Conservation (phyloP, 2,113 vertebrate species). For the Anolis carolinensis region DNA sequence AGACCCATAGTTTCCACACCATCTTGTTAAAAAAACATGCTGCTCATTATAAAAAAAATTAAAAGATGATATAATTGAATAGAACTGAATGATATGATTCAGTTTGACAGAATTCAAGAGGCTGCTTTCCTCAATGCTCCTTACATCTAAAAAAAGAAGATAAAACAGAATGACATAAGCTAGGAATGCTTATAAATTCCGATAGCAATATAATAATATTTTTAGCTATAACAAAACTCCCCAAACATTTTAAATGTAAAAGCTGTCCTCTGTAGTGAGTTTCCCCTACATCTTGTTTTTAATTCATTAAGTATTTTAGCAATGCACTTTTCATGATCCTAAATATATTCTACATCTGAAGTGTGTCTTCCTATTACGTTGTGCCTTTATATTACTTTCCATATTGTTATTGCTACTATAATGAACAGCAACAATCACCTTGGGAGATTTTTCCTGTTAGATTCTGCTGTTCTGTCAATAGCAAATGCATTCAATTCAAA, state of each 20-base stretch:
- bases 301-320: slow-evolving; percentile 54
- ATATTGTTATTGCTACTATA: neutral
- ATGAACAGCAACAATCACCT: slow-evolving; percentile 45
- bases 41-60: neutral
- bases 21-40: neutral
- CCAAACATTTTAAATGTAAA: slow-evolving; percentile 58
- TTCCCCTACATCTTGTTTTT: slow-evolving; percentile 53
- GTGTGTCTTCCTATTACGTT: slow-evolving; percentile 16
- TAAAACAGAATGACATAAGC: slow-evolving; percentile 46
- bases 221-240: slow-evolving; percentile 12
- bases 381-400: slow-evolving; percentile 24
- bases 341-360: slow-evolving; percentile 57
- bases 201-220: slow-evolving; percentile 58
- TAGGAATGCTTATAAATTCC: slow-evolving; percentile 54
- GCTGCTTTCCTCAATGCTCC: neutral
- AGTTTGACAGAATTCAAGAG: neutral
- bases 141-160: neutral
- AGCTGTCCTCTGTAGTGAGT: slow-evolving; percentile 62
- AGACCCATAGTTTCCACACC: neutral
- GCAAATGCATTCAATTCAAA: slow-evolving; percentile 80
- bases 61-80: neutral
- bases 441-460: slow-evolving; percentile 62
- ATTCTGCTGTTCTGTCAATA: slow-evolving; percentile 74
- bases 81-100: too few relatives aligned
- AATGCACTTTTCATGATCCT: slow-evolving; percentile 59